Base-by-base conservation (phyloP, 2,113 vertebrate genomes). In the Nothobranchius kuhntae region DNA sequence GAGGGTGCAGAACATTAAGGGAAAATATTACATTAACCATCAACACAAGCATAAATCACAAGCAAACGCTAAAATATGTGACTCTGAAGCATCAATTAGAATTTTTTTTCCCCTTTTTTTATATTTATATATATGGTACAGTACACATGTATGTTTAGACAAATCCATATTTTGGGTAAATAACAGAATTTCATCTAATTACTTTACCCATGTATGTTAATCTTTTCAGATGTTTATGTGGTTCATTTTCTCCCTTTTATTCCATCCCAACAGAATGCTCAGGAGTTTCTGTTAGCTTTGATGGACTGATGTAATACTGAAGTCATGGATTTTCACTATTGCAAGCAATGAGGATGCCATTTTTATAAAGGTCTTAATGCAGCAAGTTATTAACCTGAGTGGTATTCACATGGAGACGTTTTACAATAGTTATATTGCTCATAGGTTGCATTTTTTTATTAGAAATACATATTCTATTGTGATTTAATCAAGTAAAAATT, bases 121-220 rank as follows among this genome's bases (percentile, higher is more conserved):
- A 9, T 14, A 15, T 51, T 2, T 21, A 8, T 15, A 40, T 40
- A 17, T 17, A 38, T 40, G n/a, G 9, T 57, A 13, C 42, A 2
- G 40, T 71, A 54, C 53, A 21, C 48, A 51, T 65, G 65, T 71
- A 76, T 79, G 73, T 78, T 73, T 14, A 74, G 71, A 53, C 26
- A 70, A 17, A 83, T 78, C 14, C 30, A 26, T 60, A 56, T 48
- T 40, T 77, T 56, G 64, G 47, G 52, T 47, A 57, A 61, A 78
- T n/a, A 70, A 42, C 70, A 77, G 62, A 81, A 84, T 85, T 84
- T 81, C 62, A 54, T 15, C 14, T 40, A 53, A 48, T n/a, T 53
- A 77, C 73, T 53, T n/a, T 53, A 77, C 73, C 55, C 81, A 88
- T 84, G 80, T 74, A 51, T 78, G 75, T 61, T 68, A 50, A 62